Base-by-base conservation (phyloP, 2,888 invertebrate species). In the Epicampocera succincta region DNA sequence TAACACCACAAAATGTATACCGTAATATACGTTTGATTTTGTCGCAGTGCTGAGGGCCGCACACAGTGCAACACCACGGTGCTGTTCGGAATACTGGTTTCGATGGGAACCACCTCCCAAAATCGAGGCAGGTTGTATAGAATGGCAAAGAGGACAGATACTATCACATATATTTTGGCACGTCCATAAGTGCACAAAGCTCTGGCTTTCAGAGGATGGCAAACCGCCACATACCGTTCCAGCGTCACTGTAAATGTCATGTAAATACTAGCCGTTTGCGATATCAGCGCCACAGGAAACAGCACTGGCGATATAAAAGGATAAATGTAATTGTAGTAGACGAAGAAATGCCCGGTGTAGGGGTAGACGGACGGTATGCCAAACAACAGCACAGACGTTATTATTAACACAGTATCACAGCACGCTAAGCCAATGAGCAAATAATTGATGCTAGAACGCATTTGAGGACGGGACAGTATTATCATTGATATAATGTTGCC, bases 1-100 rank as follows among this genome's bases (percentile, higher is more conserved):
- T 99, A 98, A 92, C 98, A 93, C 96, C 98, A 98, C 89, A 97
- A 95, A 84, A 98, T 96, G 92, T 99, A 99, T 50, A 98, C 93
- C 46, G 94, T 94, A 78, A 96, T 94, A 92, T 98, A 98, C 0
- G 93, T 91, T 25, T 92, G 92, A 89, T 96, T 94, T 80, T 93
- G 93, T 83, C 97, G 93, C 84, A 96, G 90, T 17, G 92, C 90
- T 69, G 96, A 94, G 11, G 95, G 94, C 13, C 92, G 92, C 68
- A 95, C 93, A 90, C 95, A 95, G 90, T 95, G 96, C 58, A 96
- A 92, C 75, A 93, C 92, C 85, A 93, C 94, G 86, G 91, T 92
- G 68, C 87, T 85, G 3, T 86, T 84, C 1, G 85, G 88, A 48
- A 91, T 61, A 50, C 87, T 87, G 44, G 89, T 89, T 68, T 89